Base-by-base conservation (phyloP, 2,888 invertebrate species). In the Cosmopolites sordidus region DNA sequence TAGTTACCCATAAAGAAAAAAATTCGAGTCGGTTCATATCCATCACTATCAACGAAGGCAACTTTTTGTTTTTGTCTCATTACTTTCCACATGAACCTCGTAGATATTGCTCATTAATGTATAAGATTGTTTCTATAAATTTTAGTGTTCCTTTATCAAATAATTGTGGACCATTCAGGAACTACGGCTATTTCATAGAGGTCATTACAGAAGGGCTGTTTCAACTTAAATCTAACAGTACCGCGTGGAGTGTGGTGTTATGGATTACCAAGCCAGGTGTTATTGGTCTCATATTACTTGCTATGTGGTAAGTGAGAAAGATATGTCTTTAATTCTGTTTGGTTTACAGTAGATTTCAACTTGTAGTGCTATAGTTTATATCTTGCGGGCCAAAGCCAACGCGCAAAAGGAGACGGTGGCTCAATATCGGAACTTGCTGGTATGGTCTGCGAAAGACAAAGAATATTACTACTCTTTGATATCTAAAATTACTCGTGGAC, bases 381-480 rank as follows among this genome's bases (percentile, higher is more conserved):
- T 81, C 69, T 69, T 80, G 63, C 77, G 83, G 0, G 83, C 83
- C 0, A 78, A 79, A 50, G 80, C 84, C 0, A 69, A 72, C 1
- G 84, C 85, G 1, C 82, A 83, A 64, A 78, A 75, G 45, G 74
- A 77, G 44, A 80, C 82, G 78, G 83, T 83, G 50, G 70, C 71
- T 42, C 74, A 83, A 48, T 74, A 86, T 56, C 76, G 83, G 0
- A 79, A 80, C 49, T 83, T 86, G 83, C 72, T 86, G 60, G 71
- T 79, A 41, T 75, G 83, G 63, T 83, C 84, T 64, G 80, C 84
- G 1, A 80, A 80, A 65, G 87, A 87, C 65, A 87, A 86, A 69
- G 83, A 86, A 66, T 86, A 83, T 73, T 74, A 86, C 51, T 75
- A 86, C 16, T 72, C 76, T 42, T 80, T 80, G 66, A 83, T 86